These are phyloP conservation scores for Macrotis lagotis DNA, from an alignment of 2,113 vertebrate genomes.

Conservation along the genomic window DNA sequence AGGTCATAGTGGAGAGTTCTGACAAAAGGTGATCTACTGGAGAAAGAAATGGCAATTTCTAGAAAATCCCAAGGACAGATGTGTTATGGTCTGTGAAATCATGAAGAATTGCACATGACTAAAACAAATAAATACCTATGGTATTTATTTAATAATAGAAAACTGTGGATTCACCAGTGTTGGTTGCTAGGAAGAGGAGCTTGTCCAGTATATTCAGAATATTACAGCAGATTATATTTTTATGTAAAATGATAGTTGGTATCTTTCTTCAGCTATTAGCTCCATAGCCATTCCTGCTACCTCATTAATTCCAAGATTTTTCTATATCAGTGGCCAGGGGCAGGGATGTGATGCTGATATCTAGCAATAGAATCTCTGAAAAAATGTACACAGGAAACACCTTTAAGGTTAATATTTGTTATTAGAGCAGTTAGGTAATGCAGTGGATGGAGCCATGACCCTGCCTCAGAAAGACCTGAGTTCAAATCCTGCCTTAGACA, in stretches of 20 bases:
- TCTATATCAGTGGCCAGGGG: conserved; percentile 58
- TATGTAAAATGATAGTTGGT: conserved; percentile 96
- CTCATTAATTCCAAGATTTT: conserved; percentile 99
- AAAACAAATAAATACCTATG: neutral
- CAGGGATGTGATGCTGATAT: neutral
- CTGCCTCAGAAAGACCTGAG: too few species aligned
- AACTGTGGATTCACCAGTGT: conserved; percentile 97
- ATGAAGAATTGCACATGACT: neutral
- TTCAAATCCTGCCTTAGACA: too few species aligned
- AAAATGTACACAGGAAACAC: neutral
- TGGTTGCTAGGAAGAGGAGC: conserved; percentile 97
- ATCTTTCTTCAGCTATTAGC: conserved; percentile 95
- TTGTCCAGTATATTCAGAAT: conserved; percentile 98
- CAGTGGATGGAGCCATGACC: too few species aligned
- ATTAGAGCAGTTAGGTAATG: too few species aligned
- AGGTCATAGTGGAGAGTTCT: neutral
- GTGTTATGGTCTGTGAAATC: neutral
- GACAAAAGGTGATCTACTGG: neutral
- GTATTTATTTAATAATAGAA: conserved; percentile 99
- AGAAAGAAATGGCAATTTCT: neutral
- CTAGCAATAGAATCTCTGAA: neutral
- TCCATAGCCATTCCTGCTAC: conserved; percentile 95
- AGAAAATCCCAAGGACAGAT: neutral
- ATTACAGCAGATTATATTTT: conserved; percentile 99
- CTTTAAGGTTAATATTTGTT: neutral